Evolutionary conservation across 2,888 invertebrate species (phyloP), one percentile per base, ranked within the genome.

Genomic region (Cotesia congregata): DNA sequence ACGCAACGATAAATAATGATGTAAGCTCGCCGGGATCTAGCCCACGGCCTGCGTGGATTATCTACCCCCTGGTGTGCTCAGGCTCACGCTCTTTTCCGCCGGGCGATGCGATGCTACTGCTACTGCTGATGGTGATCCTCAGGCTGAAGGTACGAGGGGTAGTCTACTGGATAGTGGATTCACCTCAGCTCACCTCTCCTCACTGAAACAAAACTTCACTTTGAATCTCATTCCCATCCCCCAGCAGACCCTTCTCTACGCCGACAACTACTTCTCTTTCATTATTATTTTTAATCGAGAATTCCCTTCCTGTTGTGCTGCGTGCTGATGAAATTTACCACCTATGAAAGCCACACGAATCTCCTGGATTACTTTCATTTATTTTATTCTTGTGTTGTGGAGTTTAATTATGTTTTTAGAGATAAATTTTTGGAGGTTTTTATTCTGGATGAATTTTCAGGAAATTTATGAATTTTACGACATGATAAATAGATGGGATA

Each of bases 1-100:
- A 88, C 84, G 86, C 85, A 84, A 86, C 86, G 83, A 86, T 88
- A 88, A 88, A 88, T 88, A 87, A 88, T 86, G 83, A 84, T 85
- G 83, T 83, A 84, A 85, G 84, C 85, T 83, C 82, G 79, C 76
- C 78, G 83, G 82, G 82, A 83, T 82, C 83, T 82, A 81, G 79
- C 81, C 76, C 50, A 50, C 78, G 79, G 79, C 78, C 86, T 83
- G 68, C 38, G 80, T 67, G 83, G 85, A 84, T 85, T 85, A 86
- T 80, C 67, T 41, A 30, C 67, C 64, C 67, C 73, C 64, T 59
- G 30, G 73, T 65, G 65, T 2, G 67, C 6, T 38, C 40, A 38
- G 38, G 39, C 67, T 71, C 71, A 62, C 61, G n/a, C 41, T 38
- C 15, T 50, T 67, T 67, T 40, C 12, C 15, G 20, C 65, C 5